Evolutionary conservation across 2,888 invertebrate species (phyloP).

Genomic region (Subacronicta megacephala): DNA sequence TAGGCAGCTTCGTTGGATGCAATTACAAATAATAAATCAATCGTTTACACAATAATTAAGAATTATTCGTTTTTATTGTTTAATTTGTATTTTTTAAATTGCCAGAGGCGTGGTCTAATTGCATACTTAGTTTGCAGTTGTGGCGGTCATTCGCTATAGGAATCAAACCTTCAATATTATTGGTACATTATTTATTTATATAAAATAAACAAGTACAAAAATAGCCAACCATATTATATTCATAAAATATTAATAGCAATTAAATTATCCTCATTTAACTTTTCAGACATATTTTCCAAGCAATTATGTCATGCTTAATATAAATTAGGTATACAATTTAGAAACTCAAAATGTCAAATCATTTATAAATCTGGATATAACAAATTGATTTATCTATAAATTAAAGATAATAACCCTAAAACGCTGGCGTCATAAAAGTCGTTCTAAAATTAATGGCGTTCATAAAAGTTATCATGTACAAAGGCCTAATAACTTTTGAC

Average conservation of each 20-base stretch:
- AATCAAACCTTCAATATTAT: too few relatives aligned
- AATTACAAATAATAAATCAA: constrained; percentile 53
- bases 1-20: constrained; percentile 56
- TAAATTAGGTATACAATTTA: constrained; percentile 24
- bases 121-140: too few relatives aligned
- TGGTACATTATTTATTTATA: background rate
- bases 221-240: too few relatives aligned
- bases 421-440: constrained; percentile 32
- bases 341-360: constrained; percentile 25
- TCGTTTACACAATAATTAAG: constrained; percentile 12
- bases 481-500: constrained; percentile 46
- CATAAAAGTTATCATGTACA: constrained; percentile 41
- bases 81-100: background rate
- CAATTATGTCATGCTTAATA: constrained; percentile 8
- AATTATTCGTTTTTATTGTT: background rate
- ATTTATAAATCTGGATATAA: constrained; percentile 39
- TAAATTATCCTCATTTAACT: background rate
- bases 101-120: too few relatives aligned
- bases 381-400: constrained; percentile 39
- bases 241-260: constrained; percentile 3
- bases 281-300: background rate
- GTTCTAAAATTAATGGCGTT: constrained; percentile 40
- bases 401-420: constrained; percentile 45
- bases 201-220: background rate
- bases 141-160: too few relatives aligned